Base-by-base conservation (phyloP, 2,113 vertebrate species). In the Oryzias celebensis region DNA sequence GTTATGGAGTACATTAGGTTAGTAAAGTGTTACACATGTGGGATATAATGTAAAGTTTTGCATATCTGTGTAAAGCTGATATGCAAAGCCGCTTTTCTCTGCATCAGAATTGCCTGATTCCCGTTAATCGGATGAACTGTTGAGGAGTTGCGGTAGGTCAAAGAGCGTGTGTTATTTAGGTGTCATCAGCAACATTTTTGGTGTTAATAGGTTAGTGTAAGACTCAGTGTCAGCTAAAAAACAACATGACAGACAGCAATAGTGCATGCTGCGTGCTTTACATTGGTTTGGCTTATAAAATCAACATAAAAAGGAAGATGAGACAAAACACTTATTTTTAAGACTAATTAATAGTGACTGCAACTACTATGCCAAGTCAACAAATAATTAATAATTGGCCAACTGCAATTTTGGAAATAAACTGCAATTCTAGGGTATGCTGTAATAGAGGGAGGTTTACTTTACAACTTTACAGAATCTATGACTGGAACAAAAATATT, bases 381-480 rank as follows among this genome's bases (percentile, higher is more conserved):
- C 56, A 57, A 64, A 63, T 48, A 49, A 48, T 15, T 1, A 1
- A 17, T 52, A 7, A 15, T 15, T 43, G 50, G 47, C 3, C 54
- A 48, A 20, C 14, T 47, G 36, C 46, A 47, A 26, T 28, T 71
- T 62, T 14, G 5, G 43, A 54, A 43, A 52, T 56, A 59, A 17
- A 50, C 36, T 7, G 3, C 43, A 22, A n/a, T 45, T 51, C 15
- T 3, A 52, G 18, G 56, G 36, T 46, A 41, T 17, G 4, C 20
- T 55, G 45, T 23, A 68, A 75, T 65, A 42, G 57, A 42, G 22
- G 2, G 16, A 53, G 24, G 15, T 63, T 61, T 56, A 60, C 46
- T 67, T 3, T 46, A 52, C 46, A 47, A 49, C 14, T 52, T 28
- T 6, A 23, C 15, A 58, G 36, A 56, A 26, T 36, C 4, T 42